Evolutionary conservation across 2,797 vertebrate genomes (phyloP).

Genomic region (Gymnothorax reevesii): DNA sequence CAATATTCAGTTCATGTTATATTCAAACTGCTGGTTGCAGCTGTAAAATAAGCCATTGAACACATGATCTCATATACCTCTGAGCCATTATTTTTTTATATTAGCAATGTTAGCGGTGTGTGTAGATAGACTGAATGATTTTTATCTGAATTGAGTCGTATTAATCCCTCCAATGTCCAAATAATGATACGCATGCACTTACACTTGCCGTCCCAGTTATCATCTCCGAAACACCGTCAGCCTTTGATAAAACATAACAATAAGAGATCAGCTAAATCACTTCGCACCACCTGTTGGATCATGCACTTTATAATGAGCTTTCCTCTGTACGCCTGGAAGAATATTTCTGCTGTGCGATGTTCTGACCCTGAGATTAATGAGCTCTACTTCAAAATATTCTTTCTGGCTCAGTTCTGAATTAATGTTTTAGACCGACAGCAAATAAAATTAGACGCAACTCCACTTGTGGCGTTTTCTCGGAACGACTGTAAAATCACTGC

Average conservation of each 20-base stretch:
- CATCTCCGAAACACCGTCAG: slow-evolving; percentile 1
- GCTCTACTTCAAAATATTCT: background rate
- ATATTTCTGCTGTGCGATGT: slow-evolving; percentile 1
- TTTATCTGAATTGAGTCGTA: slow-evolving; percentile 3
- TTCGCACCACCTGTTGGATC: slow-evolving; percentile 2
- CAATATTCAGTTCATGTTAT: slow-evolving; percentile 3
- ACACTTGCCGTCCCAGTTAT: background rate
- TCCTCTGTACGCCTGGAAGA: background rate
- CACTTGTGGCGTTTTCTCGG: too few species aligned
- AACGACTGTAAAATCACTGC: slow-evolving; percentile 20
- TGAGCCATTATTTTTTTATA: slow-evolving; percentile 31
- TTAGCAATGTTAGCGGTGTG: background rate
- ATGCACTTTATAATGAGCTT: slow-evolving; percentile 3
- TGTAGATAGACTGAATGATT: background rate
- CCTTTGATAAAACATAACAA: background rate
- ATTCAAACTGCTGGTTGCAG: slow-evolving; percentile 12
- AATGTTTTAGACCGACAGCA: background rate
- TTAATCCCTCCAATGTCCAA: background rate
- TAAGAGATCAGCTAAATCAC: background rate
- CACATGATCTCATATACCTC: slow-evolving; percentile 6
- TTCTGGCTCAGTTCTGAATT: background rate
- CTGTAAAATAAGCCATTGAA: slow-evolving; percentile 27
- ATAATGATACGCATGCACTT: background rate
- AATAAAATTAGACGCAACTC: background rate
- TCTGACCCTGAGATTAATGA: background rate